Evolutionary conservation across 2,888 invertebrate genomes (phyloP).

Genomic region (Drosophila borborema): DNA sequence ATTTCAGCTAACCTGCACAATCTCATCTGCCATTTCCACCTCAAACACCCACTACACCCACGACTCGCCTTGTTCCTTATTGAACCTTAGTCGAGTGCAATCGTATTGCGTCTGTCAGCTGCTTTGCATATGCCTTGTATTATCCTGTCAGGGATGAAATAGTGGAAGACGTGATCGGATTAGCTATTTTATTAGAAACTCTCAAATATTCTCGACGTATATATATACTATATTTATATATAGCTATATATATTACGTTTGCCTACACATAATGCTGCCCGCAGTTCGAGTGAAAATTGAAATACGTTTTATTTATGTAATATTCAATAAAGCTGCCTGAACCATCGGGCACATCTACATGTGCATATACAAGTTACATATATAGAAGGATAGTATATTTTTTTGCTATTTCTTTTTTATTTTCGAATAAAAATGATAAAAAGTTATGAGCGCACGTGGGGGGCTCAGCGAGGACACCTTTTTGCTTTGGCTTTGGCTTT

Average conservation of each 20-base stretch:
- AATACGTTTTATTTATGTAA: conserved; percentile 73
- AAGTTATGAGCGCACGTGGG: conserved; percentile 63
- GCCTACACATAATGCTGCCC: neutral
- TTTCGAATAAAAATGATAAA: conserved; percentile 54
- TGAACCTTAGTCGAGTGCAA: conserved; percentile 22
- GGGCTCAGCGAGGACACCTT: conserved; percentile 39
- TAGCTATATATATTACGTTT: neutral
- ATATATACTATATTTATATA: conserved; percentile 1
- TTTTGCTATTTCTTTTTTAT: conserved; percentile 4
- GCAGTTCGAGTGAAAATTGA: conserved; percentile 66
- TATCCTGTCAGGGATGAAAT: conserved; percentile 48
- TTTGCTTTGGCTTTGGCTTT: conserved; percentile 42
- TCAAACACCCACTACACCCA: neutral
- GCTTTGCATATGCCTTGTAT: conserved; percentile 67
- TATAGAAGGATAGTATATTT: conserved; percentile 26
- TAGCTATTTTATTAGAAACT: conserved; percentile 74
- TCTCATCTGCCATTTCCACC: conserved; percentile 8
- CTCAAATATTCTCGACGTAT: conserved; percentile 30
- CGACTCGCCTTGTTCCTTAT: neutral
- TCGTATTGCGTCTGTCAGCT: conserved; percentile 37
- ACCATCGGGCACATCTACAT: conserved; percentile 17
- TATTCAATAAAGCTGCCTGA: conserved; percentile 61
- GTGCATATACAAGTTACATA: conserved; percentile 14
- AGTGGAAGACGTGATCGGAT: conserved; percentile 74
- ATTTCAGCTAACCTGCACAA: conserved; percentile 18